Evolutionary conservation across 2,113 vertebrate species (phyloP).

Genomic region (Petroica traversi): DNA sequence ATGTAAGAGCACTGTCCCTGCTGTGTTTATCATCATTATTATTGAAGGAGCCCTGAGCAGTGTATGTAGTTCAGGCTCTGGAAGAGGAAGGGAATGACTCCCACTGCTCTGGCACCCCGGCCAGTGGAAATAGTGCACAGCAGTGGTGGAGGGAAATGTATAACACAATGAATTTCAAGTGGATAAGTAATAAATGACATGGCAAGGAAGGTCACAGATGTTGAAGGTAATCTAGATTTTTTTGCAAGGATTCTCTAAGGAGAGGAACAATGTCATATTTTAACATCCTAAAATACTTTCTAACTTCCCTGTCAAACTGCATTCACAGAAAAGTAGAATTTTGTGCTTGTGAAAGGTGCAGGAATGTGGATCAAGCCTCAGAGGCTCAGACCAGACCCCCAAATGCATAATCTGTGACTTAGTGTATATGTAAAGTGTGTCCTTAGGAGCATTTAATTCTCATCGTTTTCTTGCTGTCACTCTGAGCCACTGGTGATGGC

Average conservation of each 20-base stretch:
- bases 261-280: not conserved
- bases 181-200: not conserved
- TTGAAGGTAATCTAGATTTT: not conserved
- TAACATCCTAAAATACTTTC: not conserved
- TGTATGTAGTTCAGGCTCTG: not conserved
- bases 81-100: not conserved
- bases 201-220: not conserved
- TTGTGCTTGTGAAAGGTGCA: not conserved
- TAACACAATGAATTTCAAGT: not conserved
- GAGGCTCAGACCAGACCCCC: not conserved
- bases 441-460: not conserved
- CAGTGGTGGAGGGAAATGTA: not conserved
- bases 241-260: not conserved
- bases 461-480: not conserved
- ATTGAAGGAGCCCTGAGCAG: not conserved
- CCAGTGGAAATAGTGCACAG: not conserved
- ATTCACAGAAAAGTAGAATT: not conserved
- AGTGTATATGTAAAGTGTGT: not conserved
- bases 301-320: not conserved
- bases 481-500: not conserved
- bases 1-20: constrained; percentile 75
- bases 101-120: not conserved
- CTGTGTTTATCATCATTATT: not conserved
- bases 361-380: not conserved
- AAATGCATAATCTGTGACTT: not conserved